Percentiles rank a stretch among this genome's conserved stretches.
Evolutionary conservation across 2,797 vertebrate genomes (phyloP).

Genomic region (Pelodytes ibericus): DNA sequence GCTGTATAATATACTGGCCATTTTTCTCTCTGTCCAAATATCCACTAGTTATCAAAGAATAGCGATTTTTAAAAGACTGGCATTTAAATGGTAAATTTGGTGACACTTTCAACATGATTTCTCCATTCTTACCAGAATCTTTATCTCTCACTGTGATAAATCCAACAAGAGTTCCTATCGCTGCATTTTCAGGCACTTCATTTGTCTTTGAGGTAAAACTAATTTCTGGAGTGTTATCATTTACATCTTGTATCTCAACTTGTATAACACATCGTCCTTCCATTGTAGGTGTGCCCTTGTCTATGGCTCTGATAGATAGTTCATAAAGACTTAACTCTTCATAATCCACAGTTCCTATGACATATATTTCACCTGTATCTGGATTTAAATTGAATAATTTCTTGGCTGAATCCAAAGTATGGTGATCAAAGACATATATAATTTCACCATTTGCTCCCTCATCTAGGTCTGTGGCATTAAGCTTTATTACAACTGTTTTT

Average conservation of each 20-base stretch:
- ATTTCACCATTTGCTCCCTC: slow-evolving; percentile 68
- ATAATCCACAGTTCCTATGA: slow-evolving; percentile 55
- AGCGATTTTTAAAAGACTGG: slow-evolving; percentile 84
- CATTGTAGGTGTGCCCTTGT: not conserved
- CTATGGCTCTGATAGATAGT: not conserved
- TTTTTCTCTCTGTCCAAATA: slow-evolving; percentile 83
- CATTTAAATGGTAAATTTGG: slow-evolving; percentile 84
- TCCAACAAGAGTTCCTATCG: slow-evolving; percentile 80
- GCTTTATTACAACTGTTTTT: slow-evolving; percentile 56
- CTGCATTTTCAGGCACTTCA: not conserved
- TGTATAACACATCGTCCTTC: not conserved
- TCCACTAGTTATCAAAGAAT: slow-evolving; percentile 81
- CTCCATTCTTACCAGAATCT: slow-evolving; percentile 86
- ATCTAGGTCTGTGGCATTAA: slow-evolving; percentile 68
- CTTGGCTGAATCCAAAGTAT: slow-evolving; percentile 54
- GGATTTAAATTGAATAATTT: slow-evolving; percentile 60
- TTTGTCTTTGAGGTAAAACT: not conserved
- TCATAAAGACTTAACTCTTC: slow-evolving; percentile 37
- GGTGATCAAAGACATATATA: slow-evolving; percentile 66
- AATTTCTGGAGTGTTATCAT: slow-evolving; percentile 61
- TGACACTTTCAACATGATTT: slow-evolving; percentile 81
- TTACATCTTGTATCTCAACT: not conserved
- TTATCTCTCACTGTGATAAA: slow-evolving; percentile 85
- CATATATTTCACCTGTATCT: slow-evolving; percentile 59
- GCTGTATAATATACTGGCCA: slow-evolving; percentile 80